Evolutionary conservation across 2,888 invertebrate genomes (phyloP), one percentile per base, ranked within the genome.

Genomic region (Drosophila antonietae): DNA sequence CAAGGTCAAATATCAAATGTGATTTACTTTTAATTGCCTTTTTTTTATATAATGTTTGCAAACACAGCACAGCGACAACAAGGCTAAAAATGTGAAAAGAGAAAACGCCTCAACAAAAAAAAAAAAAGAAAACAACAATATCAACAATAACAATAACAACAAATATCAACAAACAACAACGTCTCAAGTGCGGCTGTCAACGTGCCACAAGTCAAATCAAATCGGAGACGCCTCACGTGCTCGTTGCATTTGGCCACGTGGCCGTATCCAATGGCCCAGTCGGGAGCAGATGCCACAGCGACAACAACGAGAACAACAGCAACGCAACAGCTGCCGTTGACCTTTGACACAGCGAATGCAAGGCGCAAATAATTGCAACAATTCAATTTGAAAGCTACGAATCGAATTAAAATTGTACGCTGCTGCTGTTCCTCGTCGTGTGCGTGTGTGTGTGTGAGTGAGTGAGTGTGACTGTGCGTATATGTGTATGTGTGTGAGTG

Each of bases 371-470:
- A 76, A 76, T 76, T 76, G 74, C 78, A 73, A 64, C 65, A 80
- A 74, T 80, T 80, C 69, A 80, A 80, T 78, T 81, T 53, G 62
- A 53, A 28, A 69, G 81, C 66, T 10, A 59, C 65, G 62, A 85
- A 85, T 76, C 83, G 64, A 87, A 84, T 78, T 79, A 67, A 78
- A 78, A 69, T 56, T 75, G 75, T 80, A 75, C 80, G 83, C 78
- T 77, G 81, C 68, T 83, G 73, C 67, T 73, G 66, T 68, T 35
- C 33, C 61, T 20, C 33, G 31, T 18, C 10, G 51, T 51, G 33
- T 51, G 33, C 8, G 33, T 2, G 18, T 20, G 20, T 5, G 33
- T 18, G 33, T 33, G 33, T 14, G 51, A 9, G 49, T 5, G 49
- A 10, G 49, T 6, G 47, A 57, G 52, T 44, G n/a, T 18, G n/a